These are phyloP conservation scores for Montipora sp. DNA, from an alignment of 64 coral and sea anemone genomes.

Conservation along the genomic window DNA sequence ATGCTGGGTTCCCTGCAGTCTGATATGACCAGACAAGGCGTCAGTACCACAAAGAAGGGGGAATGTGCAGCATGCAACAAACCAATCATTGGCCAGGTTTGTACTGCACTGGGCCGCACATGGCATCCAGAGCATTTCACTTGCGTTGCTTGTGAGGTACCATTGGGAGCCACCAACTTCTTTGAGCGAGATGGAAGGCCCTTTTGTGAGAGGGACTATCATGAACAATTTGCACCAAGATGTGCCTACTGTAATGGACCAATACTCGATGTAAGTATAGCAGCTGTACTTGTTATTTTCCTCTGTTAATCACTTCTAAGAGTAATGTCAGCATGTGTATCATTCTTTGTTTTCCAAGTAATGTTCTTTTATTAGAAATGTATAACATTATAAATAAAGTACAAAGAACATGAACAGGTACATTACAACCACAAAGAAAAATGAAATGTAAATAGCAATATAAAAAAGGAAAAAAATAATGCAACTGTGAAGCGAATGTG, in stretches of 20 bases:
- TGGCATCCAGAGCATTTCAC: constrained; percentile 99
- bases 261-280: constrained; percentile 97
- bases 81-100: constrained; percentile 99
- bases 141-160: constrained; percentile 97
- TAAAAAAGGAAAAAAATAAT: too few relatives aligned
- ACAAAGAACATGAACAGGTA: too few relatives aligned
- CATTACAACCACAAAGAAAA: too few relatives aligned
- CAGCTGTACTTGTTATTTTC: background rate
- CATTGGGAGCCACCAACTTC: constrained; percentile 92
- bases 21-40: constrained; percentile 96
- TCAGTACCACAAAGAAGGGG: constrained; percentile 97
- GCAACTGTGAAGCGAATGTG: too few relatives aligned
- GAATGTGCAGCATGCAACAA: constrained; percentile 96
- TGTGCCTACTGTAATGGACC: constrained; percentile 97
- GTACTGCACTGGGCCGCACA: constrained; percentile 92
- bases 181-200: constrained; percentile 99
- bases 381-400: too few relatives aligned
- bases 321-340: background rate
- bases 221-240: constrained; percentile 95
- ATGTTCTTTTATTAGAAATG: too few relatives aligned
- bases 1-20: constrained; percentile 96
- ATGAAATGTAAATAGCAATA: too few relatives aligned
- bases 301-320: background rate
- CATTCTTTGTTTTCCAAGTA: too few relatives aligned
- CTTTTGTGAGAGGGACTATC: constrained; percentile 98